Percentiles rank a stretch among this genome's conserved stretches.
Evolutionary conservation across 2,888 invertebrate genomes (phyloP).

Genomic region (Aphidoletes aphidimyza): DNA sequence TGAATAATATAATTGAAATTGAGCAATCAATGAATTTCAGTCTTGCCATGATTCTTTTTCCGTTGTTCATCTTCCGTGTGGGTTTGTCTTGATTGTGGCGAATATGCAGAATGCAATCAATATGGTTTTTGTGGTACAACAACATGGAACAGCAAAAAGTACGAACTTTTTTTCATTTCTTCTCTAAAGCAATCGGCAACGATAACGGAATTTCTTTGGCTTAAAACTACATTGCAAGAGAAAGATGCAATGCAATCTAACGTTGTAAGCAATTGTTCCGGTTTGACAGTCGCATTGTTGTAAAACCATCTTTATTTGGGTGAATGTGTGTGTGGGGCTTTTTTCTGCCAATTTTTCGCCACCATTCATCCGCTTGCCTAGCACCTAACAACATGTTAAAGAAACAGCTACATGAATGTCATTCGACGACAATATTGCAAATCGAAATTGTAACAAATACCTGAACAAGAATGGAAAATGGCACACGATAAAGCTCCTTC

Average conservation of each 20-base stretch:
- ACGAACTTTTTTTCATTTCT: background rate
- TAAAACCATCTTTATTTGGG: conserved; percentile 36
- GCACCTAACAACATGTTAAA: background rate
- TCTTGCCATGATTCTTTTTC: background rate
- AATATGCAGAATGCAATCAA: conserved; percentile 47
- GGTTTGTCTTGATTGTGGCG: background rate
- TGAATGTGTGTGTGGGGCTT: background rate
- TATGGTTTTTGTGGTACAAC: conserved; percentile 9
- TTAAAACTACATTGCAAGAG: background rate
- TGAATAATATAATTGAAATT: conserved; percentile 38
- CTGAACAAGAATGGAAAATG: conserved; percentile 36
- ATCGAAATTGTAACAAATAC: conserved; percentile 51
- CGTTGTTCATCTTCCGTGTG: background rate
- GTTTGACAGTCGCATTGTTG: conserved; percentile 11
- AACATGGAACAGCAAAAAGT: too few species aligned
- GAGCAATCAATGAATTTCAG: background rate
- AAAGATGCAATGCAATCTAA: conserved; percentile 28
- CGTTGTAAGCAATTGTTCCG: conserved; percentile 35
- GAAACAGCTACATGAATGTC: conserved; percentile 45
- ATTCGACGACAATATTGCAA: conserved; percentile 42
- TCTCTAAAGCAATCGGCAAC: background rate
- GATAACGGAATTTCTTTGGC: conserved; percentile 32
- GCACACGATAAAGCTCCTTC: conserved; percentile 32
- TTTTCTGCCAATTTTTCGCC: background rate
- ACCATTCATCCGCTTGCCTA: background rate